Conservation (phyloP, 2,113 vertebrate species). For the Paedocypris sp. region DNA sequence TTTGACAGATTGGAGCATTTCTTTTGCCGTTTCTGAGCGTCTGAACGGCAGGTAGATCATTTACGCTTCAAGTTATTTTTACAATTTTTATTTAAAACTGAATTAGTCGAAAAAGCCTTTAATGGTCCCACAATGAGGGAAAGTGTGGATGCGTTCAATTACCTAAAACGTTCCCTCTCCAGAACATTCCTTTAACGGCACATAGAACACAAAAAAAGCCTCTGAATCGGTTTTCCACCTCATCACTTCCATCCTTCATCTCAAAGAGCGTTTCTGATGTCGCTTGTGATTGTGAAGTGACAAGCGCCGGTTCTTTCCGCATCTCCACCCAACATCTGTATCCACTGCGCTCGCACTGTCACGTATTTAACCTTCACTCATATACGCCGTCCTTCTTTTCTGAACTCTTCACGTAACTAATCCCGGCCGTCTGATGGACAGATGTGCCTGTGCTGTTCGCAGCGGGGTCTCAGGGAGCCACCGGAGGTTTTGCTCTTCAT, state of each 20-base stretch:
- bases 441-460: background rate
- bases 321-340: background rate
- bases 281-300: background rate
- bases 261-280: constrained; percentile 11
- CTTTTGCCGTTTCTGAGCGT: too few relatives aligned
- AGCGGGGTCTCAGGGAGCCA: background rate
- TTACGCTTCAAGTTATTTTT: too few relatives aligned
- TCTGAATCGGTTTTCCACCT: background rate
- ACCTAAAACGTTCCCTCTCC: background rate
- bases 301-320: background rate
- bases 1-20: too few relatives aligned
- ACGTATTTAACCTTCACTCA: background rate
- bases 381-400: background rate
- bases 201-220: background rate
- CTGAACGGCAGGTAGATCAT: too few relatives aligned
- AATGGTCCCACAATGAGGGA: too few relatives aligned
- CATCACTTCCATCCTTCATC: constrained; percentile 5
- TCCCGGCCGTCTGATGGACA: background rate
- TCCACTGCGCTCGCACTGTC: background rate
- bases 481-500: background rate
- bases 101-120: too few relatives aligned
- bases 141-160: background rate
- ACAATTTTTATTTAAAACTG: too few relatives aligned
- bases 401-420: background rate
- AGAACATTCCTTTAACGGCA: background rate